A percentile compares a stretch with the other conserved stretches of the same genome.
These are phyloP conservation scores for Chionodraco myersi DNA, from an alignment of 2,113 vertebrate genomes.

Conservation along the genomic window DNA sequence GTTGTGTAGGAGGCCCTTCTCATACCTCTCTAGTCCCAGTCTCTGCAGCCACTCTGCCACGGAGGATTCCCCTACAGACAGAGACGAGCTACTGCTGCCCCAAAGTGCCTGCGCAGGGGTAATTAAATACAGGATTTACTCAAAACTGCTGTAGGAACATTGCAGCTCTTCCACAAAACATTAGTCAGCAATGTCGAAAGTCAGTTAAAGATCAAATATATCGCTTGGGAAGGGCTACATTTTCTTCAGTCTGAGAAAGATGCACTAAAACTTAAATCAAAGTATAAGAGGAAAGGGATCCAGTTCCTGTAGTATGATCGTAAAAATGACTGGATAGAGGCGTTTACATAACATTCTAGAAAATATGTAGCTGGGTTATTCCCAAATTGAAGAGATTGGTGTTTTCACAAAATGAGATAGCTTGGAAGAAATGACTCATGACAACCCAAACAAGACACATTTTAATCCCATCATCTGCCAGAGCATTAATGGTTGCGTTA, in stretches of 20 bases:
- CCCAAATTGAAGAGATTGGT: not conserved
- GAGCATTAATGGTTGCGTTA: not conserved
- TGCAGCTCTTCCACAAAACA: not conserved
- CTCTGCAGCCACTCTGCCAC: conserved; percentile 93
- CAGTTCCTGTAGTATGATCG: not conserved
- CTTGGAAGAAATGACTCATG: too few relatives aligned
- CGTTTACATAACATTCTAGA: not conserved
- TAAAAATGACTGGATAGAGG: not conserved
- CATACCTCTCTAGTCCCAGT: conserved; percentile 92
- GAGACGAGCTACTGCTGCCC: conserved; percentile 83
- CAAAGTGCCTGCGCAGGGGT: conserved; percentile 69
- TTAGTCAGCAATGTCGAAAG: not conserved
- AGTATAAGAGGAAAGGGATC: not conserved
- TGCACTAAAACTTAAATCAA: not conserved
- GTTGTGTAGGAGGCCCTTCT: conserved; percentile 93
- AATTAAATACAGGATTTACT: not conserved
- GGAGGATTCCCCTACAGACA: conserved; percentile 84
- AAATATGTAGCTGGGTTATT: not conserved
- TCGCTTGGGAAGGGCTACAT: not conserved
- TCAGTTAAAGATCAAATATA: not conserved
- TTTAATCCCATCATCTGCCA: not conserved
- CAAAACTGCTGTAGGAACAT: not conserved
- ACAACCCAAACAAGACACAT: not conserved
- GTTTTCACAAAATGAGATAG: not conserved
- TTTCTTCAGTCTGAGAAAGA: not conserved